Evolutionary conservation across 1,140 invertebrate species (phyloP).

Genomic region (Cyrtorhinus lividipennis): DNA sequence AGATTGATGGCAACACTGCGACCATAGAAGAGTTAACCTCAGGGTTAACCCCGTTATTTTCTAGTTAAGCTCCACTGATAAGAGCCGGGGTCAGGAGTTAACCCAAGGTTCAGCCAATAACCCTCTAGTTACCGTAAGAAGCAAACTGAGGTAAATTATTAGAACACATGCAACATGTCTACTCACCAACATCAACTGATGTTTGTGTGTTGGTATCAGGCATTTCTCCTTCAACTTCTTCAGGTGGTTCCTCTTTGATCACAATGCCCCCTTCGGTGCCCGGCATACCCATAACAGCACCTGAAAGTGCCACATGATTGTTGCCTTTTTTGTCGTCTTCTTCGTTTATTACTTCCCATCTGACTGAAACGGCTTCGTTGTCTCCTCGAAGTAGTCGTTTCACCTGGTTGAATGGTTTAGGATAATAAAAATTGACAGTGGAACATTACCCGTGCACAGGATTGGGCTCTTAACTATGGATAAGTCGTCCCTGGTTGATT

Average conservation of each 20-base stretch:
- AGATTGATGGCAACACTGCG: too few species aligned
- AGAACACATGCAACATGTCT: too few species aligned
- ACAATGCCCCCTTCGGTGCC: slow-evolving; percentile 5
- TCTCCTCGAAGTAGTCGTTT: slow-evolving; percentile 65
- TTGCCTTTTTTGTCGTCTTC: slow-evolving; percentile 48
- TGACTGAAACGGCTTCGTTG: slow-evolving; percentile 53
- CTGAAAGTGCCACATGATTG: slow-evolving; percentile 14
- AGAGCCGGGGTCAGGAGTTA: too few species aligned
- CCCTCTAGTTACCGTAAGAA: too few species aligned
- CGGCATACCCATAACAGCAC: slow-evolving; percentile 1
- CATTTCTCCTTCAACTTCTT: slow-evolving; percentile 9
- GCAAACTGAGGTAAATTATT: too few species aligned
- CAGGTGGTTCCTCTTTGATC: slow-evolving; percentile 25
- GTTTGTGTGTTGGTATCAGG: slow-evolving; percentile 10
- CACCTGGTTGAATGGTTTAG: slow-evolving; percentile 31
- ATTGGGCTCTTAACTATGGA: too few species aligned
- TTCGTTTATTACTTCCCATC: slow-evolving; percentile 86
- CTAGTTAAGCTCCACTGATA: too few species aligned
- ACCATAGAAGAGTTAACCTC: too few species aligned
- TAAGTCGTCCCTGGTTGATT: too few species aligned
- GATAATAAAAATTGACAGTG: neutral
- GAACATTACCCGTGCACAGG: too few species aligned
- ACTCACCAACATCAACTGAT: slow-evolving; percentile 15
- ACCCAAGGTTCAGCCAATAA: too few species aligned
- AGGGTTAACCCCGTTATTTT: too few species aligned